Evolutionary conservation across 2,113 vertebrate genomes (phyloP).

Genomic region (Aptenodytes patagonicus): DNA sequence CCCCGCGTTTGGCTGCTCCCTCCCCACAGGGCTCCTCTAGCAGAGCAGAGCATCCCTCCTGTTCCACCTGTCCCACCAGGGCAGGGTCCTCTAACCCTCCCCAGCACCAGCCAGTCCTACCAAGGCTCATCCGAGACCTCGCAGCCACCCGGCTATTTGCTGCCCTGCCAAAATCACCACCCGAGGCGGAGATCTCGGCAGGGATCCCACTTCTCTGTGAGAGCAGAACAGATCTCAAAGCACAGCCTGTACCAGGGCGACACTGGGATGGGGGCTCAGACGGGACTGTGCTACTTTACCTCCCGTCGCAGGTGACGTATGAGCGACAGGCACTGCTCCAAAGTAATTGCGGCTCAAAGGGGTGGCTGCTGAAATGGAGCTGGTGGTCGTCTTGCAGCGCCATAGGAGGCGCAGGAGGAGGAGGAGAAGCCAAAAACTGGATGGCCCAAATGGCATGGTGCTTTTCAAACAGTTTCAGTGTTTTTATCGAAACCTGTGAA

Average conservation of each 20-base stretch:
- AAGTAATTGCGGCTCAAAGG: too few species aligned
- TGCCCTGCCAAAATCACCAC: background rate
- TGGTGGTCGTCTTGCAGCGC: too few species aligned
- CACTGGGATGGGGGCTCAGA: background rate
- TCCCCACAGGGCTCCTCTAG: background rate
- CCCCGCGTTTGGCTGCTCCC: background rate
- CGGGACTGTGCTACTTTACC: too few species aligned
- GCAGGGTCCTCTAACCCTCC: background rate
- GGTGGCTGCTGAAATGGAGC: background rate
- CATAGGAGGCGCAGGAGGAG: background rate
- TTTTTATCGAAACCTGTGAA: background rate
- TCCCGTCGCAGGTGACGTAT: rapidly evolving
- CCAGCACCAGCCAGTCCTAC: background rate
- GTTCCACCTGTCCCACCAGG: background rate
- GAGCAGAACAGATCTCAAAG: background rate
- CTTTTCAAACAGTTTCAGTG: background rate
- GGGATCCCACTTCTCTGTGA: background rate
- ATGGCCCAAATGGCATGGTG: too few species aligned
- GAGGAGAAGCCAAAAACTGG: background rate
- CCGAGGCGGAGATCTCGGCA: background rate
- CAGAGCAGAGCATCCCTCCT: background rate
- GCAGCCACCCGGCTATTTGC: background rate
- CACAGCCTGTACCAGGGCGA: background rate
- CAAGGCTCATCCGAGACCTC: background rate
- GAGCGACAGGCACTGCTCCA: background rate